These are phyloP conservation scores for Subacronicta megacephala DNA, from an alignment of 2,888 invertebrate genomes.

Conservation along the genomic window DNA sequence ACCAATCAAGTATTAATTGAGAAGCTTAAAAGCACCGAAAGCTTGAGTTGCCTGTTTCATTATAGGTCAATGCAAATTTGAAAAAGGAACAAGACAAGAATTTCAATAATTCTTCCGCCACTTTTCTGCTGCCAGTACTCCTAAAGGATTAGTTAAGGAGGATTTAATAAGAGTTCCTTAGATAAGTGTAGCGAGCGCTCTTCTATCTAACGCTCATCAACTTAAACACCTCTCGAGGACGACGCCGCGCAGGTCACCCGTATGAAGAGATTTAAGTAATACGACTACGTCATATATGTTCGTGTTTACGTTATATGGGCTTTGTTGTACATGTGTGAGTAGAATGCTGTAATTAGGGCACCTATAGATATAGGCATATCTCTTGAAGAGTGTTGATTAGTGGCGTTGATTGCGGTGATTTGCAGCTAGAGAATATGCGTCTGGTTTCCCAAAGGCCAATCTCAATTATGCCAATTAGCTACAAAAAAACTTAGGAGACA, in stretches of 20 bases:
- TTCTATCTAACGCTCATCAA: slow-evolving; percentile 76
- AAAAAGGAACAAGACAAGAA: background rate
- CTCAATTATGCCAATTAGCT: no score
- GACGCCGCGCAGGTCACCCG: slow-evolving; percentile 47
- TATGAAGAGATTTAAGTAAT: slow-evolving; percentile 34
- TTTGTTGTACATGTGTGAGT: background rate
- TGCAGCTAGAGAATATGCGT: no score
- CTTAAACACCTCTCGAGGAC: slow-evolving; percentile 67
- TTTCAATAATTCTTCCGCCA: background rate
- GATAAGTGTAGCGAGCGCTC: slow-evolving; percentile 82
- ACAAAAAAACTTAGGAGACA: no score
- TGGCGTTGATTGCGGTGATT: no score
- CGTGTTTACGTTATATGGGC: background rate
- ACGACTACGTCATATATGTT: slow-evolving; percentile 25
- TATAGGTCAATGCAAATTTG: no score
- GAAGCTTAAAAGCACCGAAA: no score
- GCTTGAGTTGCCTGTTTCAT: no score
- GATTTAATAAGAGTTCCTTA: slow-evolving; percentile 88
- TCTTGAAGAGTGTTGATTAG: no score
- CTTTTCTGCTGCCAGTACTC: slow-evolving; percentile 71
- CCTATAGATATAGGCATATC: no score
- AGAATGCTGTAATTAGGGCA: background rate
- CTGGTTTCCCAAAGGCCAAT: no score
- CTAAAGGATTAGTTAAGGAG: slow-evolving; percentile 86
- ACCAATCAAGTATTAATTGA: no score